Evolutionary conservation across 2,113 vertebrate species (phyloP).

Genomic region (Electrona antarctica): DNA sequence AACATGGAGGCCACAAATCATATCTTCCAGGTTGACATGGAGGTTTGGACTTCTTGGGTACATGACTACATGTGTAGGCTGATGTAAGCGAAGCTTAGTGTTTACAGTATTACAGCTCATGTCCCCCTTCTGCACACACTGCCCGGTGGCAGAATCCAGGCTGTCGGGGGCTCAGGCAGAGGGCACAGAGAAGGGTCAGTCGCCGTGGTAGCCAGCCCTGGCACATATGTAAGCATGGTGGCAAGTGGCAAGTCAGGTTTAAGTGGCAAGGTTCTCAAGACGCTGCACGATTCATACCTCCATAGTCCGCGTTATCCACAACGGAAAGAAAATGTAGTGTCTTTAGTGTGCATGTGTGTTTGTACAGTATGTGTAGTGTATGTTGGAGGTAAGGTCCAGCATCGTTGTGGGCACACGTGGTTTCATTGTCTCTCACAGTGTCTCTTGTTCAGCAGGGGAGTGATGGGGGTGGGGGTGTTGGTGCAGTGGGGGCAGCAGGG

Average conservation of each 20-base stretch:
- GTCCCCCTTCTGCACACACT: too few species aligned
- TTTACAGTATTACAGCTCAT: slow-evolving; percentile 21
- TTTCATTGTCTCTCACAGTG: slow-evolving; percentile 78
- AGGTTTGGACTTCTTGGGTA: slow-evolving; percentile 50
- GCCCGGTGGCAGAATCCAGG: slow-evolving; percentile 29
- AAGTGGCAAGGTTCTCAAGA: slow-evolving; percentile 25
- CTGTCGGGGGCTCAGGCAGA: slow-evolving; percentile 18
- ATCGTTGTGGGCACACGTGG: slow-evolving; percentile 63
- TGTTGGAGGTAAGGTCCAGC: slow-evolving; percentile 65
- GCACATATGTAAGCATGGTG: background rate
- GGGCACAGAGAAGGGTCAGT: slow-evolving; percentile 41
- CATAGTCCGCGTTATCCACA: slow-evolving; percentile 46
- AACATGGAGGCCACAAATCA: slow-evolving; percentile 63
- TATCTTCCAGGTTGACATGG: slow-evolving; percentile 63
- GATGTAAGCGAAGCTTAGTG: slow-evolving; percentile 43
- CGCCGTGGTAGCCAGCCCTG: slow-evolving; percentile 29
- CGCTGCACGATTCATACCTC: slow-evolving; percentile 27
- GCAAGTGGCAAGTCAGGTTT: slow-evolving; percentile 21
- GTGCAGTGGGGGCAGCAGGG: slow-evolving; percentile 79
- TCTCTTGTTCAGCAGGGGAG: slow-evolving; percentile 84
- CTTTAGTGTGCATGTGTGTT: slow-evolving; percentile 26
- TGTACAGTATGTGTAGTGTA: slow-evolving; percentile 15
- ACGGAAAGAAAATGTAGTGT: slow-evolving; percentile 43
- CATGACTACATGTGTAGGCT: slow-evolving; percentile 34
- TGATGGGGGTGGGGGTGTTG: slow-evolving; percentile 78